Evolutionary conservation across 1,140 invertebrate species (phyloP).

Genomic region (Ridgeia piscesae): DNA sequence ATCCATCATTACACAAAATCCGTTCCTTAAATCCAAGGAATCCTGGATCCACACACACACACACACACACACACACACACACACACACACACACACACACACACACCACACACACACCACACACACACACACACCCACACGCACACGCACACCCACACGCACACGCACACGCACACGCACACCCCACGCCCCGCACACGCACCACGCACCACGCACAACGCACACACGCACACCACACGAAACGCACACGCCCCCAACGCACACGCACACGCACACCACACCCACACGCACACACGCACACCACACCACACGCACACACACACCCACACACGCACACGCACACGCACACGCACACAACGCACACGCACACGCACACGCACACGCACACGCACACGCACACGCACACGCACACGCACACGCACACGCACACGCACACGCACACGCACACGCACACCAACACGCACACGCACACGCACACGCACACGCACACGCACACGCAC

Average conservation of each 20-base stretch:
- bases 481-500: neutral
- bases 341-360: too few relatives aligned
- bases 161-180: too few relatives aligned
- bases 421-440: constrained; percentile 20
- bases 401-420: constrained; percentile 23
- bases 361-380: constrained; percentile 21
- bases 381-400: constrained; percentile 24
- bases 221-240: constrained; percentile 17
- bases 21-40: neutral
- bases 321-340: too few relatives aligned
- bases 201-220: constrained; percentile 16
- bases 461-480: constrained; percentile 18
- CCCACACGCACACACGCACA: too few relatives aligned
- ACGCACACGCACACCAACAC: too few relatives aligned
- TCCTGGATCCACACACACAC: neutral
- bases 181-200: too few relatives aligned
- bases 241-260: too few relatives aligned
- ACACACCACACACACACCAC: neutral
- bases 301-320: too few relatives aligned
- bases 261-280: too few relatives aligned
- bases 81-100: too few relatives aligned
- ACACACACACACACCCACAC: too few relatives aligned
- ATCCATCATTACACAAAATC: neutral
- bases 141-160: too few relatives aligned
- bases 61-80: neutral